Evolutionary conservation across 2,113 vertebrate species (phyloP).

Genomic region (Aspidoscelis tigris): DNA sequence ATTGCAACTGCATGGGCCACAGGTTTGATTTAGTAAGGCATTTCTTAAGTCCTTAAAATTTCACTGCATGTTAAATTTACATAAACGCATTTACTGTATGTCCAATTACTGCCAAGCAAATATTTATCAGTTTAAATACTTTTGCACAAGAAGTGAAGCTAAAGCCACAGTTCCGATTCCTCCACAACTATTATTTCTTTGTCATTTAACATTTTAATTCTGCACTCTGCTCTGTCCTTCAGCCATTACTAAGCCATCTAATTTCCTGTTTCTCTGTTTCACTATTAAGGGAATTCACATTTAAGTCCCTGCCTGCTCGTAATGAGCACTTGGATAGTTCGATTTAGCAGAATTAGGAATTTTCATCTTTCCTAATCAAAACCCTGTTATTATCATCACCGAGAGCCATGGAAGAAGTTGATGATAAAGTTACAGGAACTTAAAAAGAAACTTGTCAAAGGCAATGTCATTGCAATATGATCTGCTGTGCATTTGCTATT

Average conservation of each 20-base stretch:
- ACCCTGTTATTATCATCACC: slow-evolving; percentile 58
- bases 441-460: slow-evolving; percentile 41
- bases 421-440: slow-evolving; percentile 35
- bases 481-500: slow-evolving; percentile 18
- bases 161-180: slow-evolving; percentile 34
- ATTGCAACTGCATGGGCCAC: too few species aligned
- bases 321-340: slow-evolving; percentile 51
- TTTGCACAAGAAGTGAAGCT: not conserved
- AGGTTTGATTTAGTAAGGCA: too few species aligned
- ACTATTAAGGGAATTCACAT: slow-evolving; percentile 27
- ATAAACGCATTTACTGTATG: slow-evolving; percentile 6
- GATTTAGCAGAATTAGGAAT: slow-evolving; percentile 68
- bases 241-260: slow-evolving; percentile 39
- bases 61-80: not conserved
- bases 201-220: slow-evolving; percentile 51
- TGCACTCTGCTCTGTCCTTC: slow-evolving; percentile 18
- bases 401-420: slow-evolving; percentile 32
- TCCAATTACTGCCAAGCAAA: slow-evolving; percentile 34
- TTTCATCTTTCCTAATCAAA: slow-evolving; percentile 66
- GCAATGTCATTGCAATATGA: slow-evolving; percentile 39
- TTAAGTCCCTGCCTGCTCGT: slow-evolving; percentile 29
- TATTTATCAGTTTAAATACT: slow-evolving; percentile 27
- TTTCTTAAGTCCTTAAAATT: slow-evolving; percentile 6
- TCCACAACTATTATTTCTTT: slow-evolving; percentile 20
- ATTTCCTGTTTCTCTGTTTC: slow-evolving; percentile 44